phyloP scores from a whole-genome alignment of 2,888 invertebrate species.

The Leucophenga montana region DNA sequence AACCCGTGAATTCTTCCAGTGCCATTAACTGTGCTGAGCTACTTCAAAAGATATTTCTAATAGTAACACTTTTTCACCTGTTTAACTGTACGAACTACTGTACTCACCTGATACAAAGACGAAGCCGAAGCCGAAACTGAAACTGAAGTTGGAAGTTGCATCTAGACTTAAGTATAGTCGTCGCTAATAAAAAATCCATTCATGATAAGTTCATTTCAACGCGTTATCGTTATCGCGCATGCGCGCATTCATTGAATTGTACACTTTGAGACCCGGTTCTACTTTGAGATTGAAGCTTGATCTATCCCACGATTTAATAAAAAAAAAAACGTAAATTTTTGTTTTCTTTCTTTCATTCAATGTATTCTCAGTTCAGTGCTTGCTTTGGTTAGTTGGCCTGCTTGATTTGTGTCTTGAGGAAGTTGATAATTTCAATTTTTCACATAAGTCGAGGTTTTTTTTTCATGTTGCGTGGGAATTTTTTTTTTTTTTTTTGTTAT shows the following conservation, averaged over 20 bases:
- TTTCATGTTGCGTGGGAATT: slow-evolving; percentile 29
- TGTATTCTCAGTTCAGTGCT: slow-evolving; percentile 34
- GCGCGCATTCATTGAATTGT: slow-evolving; percentile 20
- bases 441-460: slow-evolving; percentile 20
- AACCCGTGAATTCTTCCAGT: slow-evolving; percentile 80
- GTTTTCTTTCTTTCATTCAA: slow-evolving; percentile 30
- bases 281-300: slow-evolving; percentile 30
- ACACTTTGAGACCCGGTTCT: neutral
- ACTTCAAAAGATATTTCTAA: slow-evolving; percentile 20
- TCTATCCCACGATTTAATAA: slow-evolving; percentile 67
- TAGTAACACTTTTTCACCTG: slow-evolving; percentile 31
- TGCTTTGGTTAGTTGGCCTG: slow-evolving; percentile 15
- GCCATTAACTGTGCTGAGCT: slow-evolving; percentile 76
- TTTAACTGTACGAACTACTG: slow-evolving; percentile 30
- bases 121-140: too few relatives aligned
- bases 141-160: too few relatives aligned
- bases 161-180: too few relatives aligned
- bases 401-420: slow-evolving; percentile 46
- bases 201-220: slow-evolving; percentile 23
- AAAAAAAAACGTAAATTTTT: slow-evolving; percentile 59
- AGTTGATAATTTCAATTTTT: slow-evolving; percentile 45
- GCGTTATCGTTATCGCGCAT: slow-evolving; percentile 8
- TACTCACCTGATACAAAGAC: slow-evolving; percentile 17
- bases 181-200: too few relatives aligned
- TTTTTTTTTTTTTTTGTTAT: slow-evolving; percentile 5